Base-by-base conservation (phyloP, 1,140 invertebrate genomes). In the Antheraea mylitta region DNA sequence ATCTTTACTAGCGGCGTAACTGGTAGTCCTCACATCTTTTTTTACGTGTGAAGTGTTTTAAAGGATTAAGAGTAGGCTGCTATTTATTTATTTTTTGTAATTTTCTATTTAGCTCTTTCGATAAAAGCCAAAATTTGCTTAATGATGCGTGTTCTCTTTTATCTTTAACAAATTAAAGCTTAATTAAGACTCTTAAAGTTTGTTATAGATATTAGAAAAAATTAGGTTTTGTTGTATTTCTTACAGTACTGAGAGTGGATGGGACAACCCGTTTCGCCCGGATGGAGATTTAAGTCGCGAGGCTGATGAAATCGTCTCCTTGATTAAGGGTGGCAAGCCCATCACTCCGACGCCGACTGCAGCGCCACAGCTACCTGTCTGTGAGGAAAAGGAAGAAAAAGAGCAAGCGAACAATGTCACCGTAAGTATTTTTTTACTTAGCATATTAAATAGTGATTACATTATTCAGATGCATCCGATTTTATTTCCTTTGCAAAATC, bases 221-320 rank as follows among this genome's bases (percentile, higher is more conserved):
- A 3, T 42, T 2, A 65, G 11, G 18, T 19, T 65, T 18, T 48
- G 10, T 65, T 11, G 13, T 38, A 37, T 18, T 22, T n/a, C n/a
- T n/a, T 96, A 76, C 94, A 99, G 98, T 91, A 96, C 96, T 77
- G 98, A 99, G 83, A 98, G 96, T 85, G 97, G 97, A 62, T 98
- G 98, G 95, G 98, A 99, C 90, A 99, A 99, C 92, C 98, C 98
- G 36, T 99, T 99, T 94, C 95, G 98, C 88, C 98, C 98, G 7
- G 98, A 98, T 80, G 98, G 98, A 62, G 97, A 99, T 91, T 92
- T 99, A 73, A 98, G 97, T 76, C 94, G 97, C 81, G 98, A 99
- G 92, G 98, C 98, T 18, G 98, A 99, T 87, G 97, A 98, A 92
- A 98, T 99, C 77, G 97, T 99, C 37, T 97, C 98, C 81, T 94